Evolutionary conservation across 35 echinoderm and acorn worm species (phyloP), one percentile per base, ranked within the genome.

Genomic region (Ptychodera flava): DNA sequence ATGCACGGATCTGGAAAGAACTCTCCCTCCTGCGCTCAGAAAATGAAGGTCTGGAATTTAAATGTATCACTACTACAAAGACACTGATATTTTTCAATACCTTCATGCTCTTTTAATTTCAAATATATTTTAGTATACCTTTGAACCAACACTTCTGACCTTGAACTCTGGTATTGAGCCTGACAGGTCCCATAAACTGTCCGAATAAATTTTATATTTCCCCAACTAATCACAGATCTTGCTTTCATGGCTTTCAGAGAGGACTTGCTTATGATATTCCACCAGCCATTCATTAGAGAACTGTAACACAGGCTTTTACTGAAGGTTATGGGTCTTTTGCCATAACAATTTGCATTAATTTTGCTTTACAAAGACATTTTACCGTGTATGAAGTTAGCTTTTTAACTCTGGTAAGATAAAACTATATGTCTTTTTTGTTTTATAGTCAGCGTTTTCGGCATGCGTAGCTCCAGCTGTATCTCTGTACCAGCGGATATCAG

Each of bases 401-500:
- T n/a, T n/a, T n/a, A n/a, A n/a, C n/a, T n/a, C n/a, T n/a, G n/a
- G n/a, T n/a, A n/a, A n/a, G n/a, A n/a, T n/a, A n/a, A n/a, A n/a
- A n/a, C n/a, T n/a, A n/a, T n/a, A n/a, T n/a, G n/a, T n/a, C n/a
- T n/a, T n/a, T n/a, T n/a, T n/a, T n/a, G n/a, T n/a, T 34, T 64
- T 36, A 86, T 45, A 90, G 92, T 28, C 31, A 79, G 79, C 90
- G 76, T 38, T 91, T 32, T 85, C 89, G 30, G 80, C 76, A 0
- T 91, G 89, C 33, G 87, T 90, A 79, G 85, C 89, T 29, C 93
- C 93, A 35, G 36, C 90, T 22, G 84, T 90, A 80, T 80, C 87
- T 83, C 52, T 92, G 12, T 95, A 95, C 77, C 80, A 90, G 36
- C 85, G 90, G 35, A 84, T 95, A 16, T 92, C 93, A 15, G 84